A percentile compares a stretch with the other conserved stretches of the same genome.
Conservation (phyloP, 1,140 invertebrate species). For the Mercenaria mercenaria region DNA sequence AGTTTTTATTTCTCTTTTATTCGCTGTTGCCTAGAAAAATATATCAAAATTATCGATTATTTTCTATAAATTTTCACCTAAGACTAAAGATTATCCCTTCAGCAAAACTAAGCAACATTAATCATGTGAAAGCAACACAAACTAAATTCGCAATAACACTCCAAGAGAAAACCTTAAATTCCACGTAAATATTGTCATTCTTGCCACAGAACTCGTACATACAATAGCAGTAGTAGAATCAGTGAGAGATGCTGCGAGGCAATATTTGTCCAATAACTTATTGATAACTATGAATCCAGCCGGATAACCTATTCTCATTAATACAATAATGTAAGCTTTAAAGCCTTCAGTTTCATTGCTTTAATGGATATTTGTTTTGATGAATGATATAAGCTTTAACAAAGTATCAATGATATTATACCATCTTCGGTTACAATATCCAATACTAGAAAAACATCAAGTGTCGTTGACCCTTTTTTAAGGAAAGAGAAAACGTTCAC, state of each 20-base stretch:
- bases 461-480: background rate
- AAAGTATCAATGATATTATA: background rate
- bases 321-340: background rate
- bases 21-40: too few relatives aligned
- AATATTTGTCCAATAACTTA: constrained; percentile 10
- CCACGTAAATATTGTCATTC: background rate
- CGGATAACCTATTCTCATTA: background rate
- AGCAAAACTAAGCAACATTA: too few relatives aligned
- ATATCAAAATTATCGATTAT: too few relatives aligned
- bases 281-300: background rate
- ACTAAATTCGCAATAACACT: background rate
- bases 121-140: too few relatives aligned
- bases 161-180: background rate
- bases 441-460: background rate
- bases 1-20: too few relatives aligned
- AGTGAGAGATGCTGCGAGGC: background rate
- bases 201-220: background rate
- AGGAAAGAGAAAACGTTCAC: background rate
- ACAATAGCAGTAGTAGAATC: background rate
- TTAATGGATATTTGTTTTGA: background rate
- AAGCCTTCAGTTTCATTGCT: background rate
- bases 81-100: too few relatives aligned
- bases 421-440: background rate
- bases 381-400: background rate
- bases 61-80: too few relatives aligned